These are phyloP conservation scores for Nycticorax nycticorax DNA, from an alignment of 2,113 vertebrate species.

Conservation along the genomic window DNA sequence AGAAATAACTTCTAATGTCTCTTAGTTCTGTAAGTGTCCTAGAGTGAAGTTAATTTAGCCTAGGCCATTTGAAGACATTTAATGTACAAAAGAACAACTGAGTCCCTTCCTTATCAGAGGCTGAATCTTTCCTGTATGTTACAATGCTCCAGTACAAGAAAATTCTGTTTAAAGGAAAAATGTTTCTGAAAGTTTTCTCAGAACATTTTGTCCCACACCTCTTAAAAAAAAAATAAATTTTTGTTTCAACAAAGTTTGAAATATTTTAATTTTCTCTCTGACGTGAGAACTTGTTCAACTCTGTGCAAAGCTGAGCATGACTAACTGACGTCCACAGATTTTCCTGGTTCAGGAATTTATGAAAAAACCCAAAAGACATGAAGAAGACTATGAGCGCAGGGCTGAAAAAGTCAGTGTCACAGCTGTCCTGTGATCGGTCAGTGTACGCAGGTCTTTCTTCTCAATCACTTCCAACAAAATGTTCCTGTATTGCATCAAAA, in stretches of 20 bases:
- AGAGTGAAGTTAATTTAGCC: not conserved
- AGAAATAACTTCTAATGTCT: not conserved
- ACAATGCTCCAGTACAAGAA: not conserved
- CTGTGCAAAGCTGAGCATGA: not conserved
- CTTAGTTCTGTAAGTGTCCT: not conserved
- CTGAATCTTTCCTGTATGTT: not conserved
- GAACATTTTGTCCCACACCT: not conserved
- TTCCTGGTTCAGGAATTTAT: not conserved
- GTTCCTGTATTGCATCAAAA: not conserved
- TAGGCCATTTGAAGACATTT: not conserved
- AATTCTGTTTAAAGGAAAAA: not conserved
- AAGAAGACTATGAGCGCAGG: not conserved
- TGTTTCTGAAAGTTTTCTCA: not conserved
- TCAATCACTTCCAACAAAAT: not conserved
- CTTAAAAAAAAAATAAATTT: not conserved
- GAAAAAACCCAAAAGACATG: not conserved
- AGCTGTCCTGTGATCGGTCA: not conserved
- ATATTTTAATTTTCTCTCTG: not conserved
- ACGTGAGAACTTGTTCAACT: not conserved
- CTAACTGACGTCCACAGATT: not conserved
- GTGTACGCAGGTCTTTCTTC: not conserved
- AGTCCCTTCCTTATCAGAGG: not conserved
- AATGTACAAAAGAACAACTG: not conserved
- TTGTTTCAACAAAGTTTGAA: not conserved
- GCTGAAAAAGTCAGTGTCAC: rapidly evolving